These are phyloP conservation scores for Macrostomum lignano DNA, from an alignment of 1,140 invertebrate genomes.

Conservation along the genomic window DNA sequence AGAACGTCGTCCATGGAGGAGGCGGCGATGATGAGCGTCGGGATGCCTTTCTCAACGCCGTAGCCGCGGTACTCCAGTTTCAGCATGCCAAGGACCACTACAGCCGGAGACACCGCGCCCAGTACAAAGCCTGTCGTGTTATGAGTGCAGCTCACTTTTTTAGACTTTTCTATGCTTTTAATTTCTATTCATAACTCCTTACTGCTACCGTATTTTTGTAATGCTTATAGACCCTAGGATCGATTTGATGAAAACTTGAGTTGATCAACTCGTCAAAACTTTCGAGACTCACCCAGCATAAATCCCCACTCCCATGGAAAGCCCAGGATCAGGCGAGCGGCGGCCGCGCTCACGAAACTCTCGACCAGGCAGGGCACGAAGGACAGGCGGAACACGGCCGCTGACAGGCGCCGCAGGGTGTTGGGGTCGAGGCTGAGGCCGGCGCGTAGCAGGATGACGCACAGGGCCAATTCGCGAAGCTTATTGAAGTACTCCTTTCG, in stretches of 20 bases:
- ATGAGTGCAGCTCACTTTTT: conserved; percentile 5
- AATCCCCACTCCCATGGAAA: conserved; percentile 62
- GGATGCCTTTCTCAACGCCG: conserved; percentile 61
- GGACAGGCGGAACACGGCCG: conserved; percentile 42
- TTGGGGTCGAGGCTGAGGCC: conserved; percentile 62
- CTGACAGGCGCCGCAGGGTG: conserved; percentile 44
- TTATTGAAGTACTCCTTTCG: too few relatives aligned
- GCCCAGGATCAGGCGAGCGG: conserved; percentile 41
- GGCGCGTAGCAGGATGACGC: conserved; percentile 63
- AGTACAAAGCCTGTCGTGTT: conserved; percentile 35
- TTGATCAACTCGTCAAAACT: too few relatives aligned
- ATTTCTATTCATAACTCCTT: background rate
- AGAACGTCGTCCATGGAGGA: conserved; percentile 47
- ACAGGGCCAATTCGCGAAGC: too few relatives aligned
- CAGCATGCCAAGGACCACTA: conserved; percentile 57
- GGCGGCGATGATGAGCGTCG: conserved; percentile 58
- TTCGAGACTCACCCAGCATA: too few relatives aligned
- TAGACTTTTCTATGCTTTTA: conserved; percentile 1
- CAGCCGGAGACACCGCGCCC: conserved; percentile 59
- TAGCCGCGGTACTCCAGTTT: conserved; percentile 46
- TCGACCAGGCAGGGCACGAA: conserved; percentile 60
- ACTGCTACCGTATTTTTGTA: conserved; percentile 2
- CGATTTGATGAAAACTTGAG: too few relatives aligned
- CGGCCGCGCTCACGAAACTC: conserved; percentile 36
- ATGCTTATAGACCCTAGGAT: too few relatives aligned